Evolutionary conservation across 2,888 invertebrate genomes (phyloP).

Genomic region (Drosophila neonasuta): DNA sequence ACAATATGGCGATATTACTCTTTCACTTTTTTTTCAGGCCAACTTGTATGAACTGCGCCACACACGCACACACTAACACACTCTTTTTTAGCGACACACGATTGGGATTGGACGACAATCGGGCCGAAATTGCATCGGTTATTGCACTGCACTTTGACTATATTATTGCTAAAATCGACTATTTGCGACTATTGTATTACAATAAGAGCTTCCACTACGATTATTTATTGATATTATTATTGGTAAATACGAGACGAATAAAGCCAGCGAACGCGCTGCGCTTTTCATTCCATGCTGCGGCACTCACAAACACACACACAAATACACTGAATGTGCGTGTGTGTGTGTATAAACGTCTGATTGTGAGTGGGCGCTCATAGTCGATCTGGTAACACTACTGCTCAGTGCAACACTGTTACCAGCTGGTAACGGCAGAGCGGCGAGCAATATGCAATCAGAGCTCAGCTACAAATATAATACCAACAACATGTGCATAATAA

Average conservation of each 20-base stretch:
- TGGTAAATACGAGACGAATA: conserved; percentile 58
- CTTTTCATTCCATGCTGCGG: conserved; percentile 73
- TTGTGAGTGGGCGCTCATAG: conserved; percentile 40
- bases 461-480: not conserved
- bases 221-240: conserved; percentile 46
- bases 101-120: conserved; percentile 19
- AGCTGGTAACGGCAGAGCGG: conserved; percentile 15
- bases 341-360: conserved; percentile 17
- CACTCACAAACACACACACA: conserved; percentile 61
- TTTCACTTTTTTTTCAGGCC: conserved; percentile 66
- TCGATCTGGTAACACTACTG: conserved; percentile 47
- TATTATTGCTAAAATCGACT: conserved; percentile 16
- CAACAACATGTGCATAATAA: not conserved
- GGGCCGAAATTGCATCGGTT: conserved; percentile 57
- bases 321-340: conserved; percentile 9
- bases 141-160: conserved; percentile 63
- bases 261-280: conserved; percentile 64
- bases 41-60: conserved; percentile 66
- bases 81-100: conserved; percentile 23
- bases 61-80: conserved; percentile 53
- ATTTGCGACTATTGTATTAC: conserved; percentile 22
- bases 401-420: conserved; percentile 12
- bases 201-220: conserved; percentile 28
- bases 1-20: conserved; percentile 73
- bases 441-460: not conserved